Evolutionary conservation across 2,113 vertebrate species (phyloP), one percentile per base, ranked within the genome.

Genomic region (Prunella fulvescens): DNA sequence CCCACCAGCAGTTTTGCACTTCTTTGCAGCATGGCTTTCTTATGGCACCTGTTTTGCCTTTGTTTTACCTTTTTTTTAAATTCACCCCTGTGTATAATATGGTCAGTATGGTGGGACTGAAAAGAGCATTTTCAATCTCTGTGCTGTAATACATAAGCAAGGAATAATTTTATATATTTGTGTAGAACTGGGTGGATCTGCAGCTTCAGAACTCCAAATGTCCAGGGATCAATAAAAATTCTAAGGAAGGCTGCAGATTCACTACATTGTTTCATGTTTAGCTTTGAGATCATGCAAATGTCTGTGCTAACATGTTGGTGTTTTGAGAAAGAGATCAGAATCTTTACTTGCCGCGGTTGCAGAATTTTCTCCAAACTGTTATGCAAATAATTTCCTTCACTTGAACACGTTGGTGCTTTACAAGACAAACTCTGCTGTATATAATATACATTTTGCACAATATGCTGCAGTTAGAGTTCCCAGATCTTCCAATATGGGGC

Each of bases 401-500:
- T 73, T 92, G 60, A 92, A 37, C 33, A 42, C 4, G 2, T 83
- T 85, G 35, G 24, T 81, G 14, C 72, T 67, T 93, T 62, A 50
- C 17, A 71, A 60, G 29, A 44, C 40, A 86, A 92, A 40, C 42
- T 64, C 2, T 62, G 28, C 64, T 67, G 28, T 78, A 35, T 67
- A 53, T 60, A 76, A 56, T 65, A 51, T 35, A 64, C 3, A 48
- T 94, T 89, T 95, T 71, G n/a, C 37, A 77, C 25, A 73, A 24
- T 81, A 67, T 90, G 65, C 72, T 94, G n/a, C 80, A 90, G 88
- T 48, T 90, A 86, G 92, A 93, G 65, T 97, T 97, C 95, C 94
- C 44, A 76, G 13, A 88, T 84, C 94, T 92, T 97, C 96, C 96
- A 94, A 97, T 86, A 76, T 88, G 96, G 93, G 95, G 96, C 96